These are phyloP conservation scores for Fringilla coelebs DNA, from an alignment of 2,797 vertebrate species.

Conservation along the genomic window DNA sequence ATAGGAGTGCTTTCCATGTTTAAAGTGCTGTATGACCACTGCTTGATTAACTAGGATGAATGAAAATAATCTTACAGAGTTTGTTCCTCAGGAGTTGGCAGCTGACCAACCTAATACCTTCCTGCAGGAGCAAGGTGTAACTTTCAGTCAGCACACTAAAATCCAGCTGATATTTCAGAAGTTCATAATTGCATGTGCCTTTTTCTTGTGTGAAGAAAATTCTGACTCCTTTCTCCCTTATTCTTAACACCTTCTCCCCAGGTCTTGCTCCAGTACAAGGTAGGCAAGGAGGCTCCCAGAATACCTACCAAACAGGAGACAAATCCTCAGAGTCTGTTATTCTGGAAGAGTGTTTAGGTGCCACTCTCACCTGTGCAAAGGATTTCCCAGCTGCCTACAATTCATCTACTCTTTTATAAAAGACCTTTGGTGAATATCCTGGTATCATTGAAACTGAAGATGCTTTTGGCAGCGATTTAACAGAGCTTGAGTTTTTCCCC, in stretches of 20 bases:
- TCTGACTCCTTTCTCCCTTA: background rate
- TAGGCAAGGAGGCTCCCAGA: background rate
- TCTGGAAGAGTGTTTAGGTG: background rate
- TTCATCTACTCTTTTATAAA: background rate
- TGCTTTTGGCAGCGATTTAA: background rate
- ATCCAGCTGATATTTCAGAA: background rate
- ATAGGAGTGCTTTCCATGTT: background rate
- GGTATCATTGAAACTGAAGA: background rate
- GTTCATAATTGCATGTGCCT: background rate
- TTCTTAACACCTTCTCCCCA: background rate
- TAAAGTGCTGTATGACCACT: background rate
- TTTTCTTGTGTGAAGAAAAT: background rate
- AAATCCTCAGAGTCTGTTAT: background rate
- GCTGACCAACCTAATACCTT: background rate
- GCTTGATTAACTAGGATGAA: background rate
- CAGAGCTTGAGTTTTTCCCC: background rate
- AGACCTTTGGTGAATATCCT: background rate
- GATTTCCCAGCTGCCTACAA: background rate
- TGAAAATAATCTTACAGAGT: background rate
- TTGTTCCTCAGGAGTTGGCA: background rate
- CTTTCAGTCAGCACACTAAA: background rate
- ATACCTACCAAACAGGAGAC: background rate
- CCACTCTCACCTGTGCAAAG: background rate
- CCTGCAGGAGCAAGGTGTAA: background rate
- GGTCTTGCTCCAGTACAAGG: background rate